These are phyloP conservation scores for Ectemnius cavifrons DNA, from an alignment of 2,888 invertebrate genomes.

Conservation along the genomic window DNA sequence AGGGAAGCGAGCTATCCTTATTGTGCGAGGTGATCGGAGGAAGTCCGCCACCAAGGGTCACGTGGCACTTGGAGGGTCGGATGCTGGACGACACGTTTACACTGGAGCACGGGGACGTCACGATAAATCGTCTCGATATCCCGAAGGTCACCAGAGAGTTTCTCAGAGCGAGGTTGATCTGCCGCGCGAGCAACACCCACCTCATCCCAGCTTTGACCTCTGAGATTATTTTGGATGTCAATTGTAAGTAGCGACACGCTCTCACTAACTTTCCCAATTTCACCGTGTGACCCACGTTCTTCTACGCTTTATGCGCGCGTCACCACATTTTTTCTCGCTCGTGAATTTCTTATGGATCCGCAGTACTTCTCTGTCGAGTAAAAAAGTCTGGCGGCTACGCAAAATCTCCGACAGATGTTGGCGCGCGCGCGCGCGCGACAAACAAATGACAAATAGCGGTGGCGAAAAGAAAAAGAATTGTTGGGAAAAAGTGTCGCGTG, in stretches of 20 bases:
- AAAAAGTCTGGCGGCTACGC: no score
- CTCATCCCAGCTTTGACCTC: constrained; percentile 83
- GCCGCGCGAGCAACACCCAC: constrained; percentile 91
- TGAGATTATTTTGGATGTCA: constrained; percentile 69
- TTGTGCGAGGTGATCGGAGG: constrained; percentile 71
- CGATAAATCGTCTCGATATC: constrained; percentile 88
- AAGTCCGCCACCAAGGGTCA: constrained; percentile 88
- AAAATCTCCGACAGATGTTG: no score
- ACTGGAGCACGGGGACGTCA: constrained; percentile 85
- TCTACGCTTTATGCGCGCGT: neutral
- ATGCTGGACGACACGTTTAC: constrained; percentile 86
- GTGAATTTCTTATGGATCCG: no score
- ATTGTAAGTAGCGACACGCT: constrained; percentile 69
- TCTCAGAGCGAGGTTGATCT: constrained; percentile 89
- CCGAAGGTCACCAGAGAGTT: constrained; percentile 85
- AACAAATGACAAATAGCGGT: no score
- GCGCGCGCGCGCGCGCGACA: no score
- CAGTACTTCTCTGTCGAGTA: no score
- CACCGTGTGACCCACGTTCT: neutral
- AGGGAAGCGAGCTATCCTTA: constrained; percentile 67
- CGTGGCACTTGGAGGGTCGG: constrained; percentile 87
- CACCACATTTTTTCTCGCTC: no score
- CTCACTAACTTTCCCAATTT: constrained; percentile 2
- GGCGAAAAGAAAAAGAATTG: neutral
- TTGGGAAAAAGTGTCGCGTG: neutral